Evolutionary conservation across 2,888 invertebrate genomes (phyloP), one percentile per base, ranked within the genome.

Genomic region (Mythimna lalbum): DNA sequence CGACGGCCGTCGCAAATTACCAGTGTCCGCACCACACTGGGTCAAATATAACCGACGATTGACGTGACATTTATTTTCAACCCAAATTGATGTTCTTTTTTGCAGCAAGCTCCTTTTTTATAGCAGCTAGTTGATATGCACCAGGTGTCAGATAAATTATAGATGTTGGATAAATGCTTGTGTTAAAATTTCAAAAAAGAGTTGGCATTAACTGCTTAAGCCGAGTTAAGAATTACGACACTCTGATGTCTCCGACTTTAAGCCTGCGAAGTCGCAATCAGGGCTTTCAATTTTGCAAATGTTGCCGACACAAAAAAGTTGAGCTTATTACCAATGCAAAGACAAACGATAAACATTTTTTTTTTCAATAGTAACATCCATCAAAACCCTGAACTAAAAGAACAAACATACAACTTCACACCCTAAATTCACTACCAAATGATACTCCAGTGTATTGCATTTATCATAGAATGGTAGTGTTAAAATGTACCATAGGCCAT

Each of bases 1-100:
- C 69, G 76, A 82, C 86, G 87, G 87, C 82, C 87, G 85, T 86
- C 84, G 88, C 90, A 91, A 92, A 93, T 92, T 88, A 88, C 82
- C 87, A 77, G 85, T 88, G 88, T 87, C 88, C 90, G 87, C 84
- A 76, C 69, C 78, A 74, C 87, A 90, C 87, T 89, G 81, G 93
- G 92, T 91, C 93, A 90, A 80, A 82, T 87, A 82, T 78, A 84
- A 63, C 76, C 63, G 67, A 73, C 84, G 85, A 86, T 87, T 87
- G 86, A 88, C 87, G 83, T 86, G 83, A 86, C 88, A 86, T 81
- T 84, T 77, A 83, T 80, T 73, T 83, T 81, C 78, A 55, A 80
- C 75, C 69, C 72, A 82, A 83, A 80, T 75, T 73, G 69, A 80
- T 69, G 63, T 80, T 76, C 80, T 80, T 84, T 74, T 80, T 66